These are phyloP conservation scores for Pardalotus punctatus DNA, from an alignment of 2,113 vertebrate species.

Conservation along the genomic window DNA sequence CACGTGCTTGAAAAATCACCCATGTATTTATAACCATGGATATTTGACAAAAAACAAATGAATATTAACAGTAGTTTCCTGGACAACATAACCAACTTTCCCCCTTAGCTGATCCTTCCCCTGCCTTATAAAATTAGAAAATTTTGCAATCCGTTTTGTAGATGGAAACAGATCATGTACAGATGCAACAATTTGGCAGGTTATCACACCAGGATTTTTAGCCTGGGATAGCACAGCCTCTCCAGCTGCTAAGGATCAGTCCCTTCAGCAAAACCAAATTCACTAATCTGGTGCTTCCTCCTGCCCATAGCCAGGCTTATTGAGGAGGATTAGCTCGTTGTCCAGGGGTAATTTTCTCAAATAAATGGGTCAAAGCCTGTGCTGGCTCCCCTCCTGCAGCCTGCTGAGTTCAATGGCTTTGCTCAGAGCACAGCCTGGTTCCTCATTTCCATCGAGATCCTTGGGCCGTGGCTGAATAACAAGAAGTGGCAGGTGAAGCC, in stretches of 20 bases:
- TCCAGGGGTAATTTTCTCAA: constrained; percentile 61
- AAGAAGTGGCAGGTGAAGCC: constrained; percentile 59
- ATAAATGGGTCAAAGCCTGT: constrained; percentile 53
- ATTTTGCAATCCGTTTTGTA: neutral
- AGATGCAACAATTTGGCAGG: constrained; percentile 24
- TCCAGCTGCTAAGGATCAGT: constrained; percentile 52
- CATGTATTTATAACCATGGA: accelerated
- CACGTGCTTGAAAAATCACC: neutral
- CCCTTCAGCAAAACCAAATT: constrained; percentile 26
- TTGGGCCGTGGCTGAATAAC: constrained; percentile 25
- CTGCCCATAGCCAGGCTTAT: constrained; percentile 1
- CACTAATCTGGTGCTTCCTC: constrained; percentile 39
- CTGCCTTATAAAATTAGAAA: neutral
- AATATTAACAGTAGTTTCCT: neutral
- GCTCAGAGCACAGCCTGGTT: neutral
- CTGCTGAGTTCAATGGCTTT: constrained; percentile 40
- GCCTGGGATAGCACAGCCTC: constrained; percentile 2
- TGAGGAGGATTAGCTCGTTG: constrained; percentile 47
- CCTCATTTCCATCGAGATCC: neutral
- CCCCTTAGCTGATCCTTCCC: neutral
- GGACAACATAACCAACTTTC: neutral
- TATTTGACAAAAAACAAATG: neutral
- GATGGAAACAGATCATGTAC: neutral
- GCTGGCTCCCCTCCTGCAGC: constrained; percentile 54
- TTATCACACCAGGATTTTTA: neutral